These are phyloP conservation scores for Sminthopsis crassicaudata DNA, from an alignment of 2,113 vertebrate species.

Conservation along the genomic window DNA sequence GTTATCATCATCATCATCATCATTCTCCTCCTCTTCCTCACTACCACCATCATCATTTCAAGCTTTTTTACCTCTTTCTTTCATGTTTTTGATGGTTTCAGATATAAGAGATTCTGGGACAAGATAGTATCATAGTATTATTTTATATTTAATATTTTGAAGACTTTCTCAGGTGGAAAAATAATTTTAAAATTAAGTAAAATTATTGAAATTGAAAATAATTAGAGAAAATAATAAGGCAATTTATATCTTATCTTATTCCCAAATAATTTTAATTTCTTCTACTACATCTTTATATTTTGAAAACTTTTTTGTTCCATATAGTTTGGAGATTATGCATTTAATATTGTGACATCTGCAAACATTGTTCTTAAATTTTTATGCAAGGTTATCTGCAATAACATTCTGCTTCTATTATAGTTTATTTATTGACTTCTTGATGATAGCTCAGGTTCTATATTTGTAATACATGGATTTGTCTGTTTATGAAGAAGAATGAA, in stretches of 20 bases:
- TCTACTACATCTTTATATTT: neutral
- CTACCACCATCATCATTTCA: neutral
- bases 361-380: neutral
- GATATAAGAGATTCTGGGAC: neutral
- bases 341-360: neutral
- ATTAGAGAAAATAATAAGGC: neutral
- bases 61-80: neutral
- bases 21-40: neutral
- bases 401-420: neutral
- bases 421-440: neutral
- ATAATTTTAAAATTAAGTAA: neutral
- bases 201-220: neutral
- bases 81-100: neutral
- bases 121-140: neutral
- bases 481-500: neutral
- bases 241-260: neutral
- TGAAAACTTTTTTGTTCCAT: neutral
- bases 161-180: neutral
- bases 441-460: neutral
- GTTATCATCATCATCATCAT: neutral
- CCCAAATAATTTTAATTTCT: neutral
- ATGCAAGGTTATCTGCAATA: neutral
- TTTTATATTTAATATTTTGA: neutral
- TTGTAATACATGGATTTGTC: neutral
- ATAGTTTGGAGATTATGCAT: neutral